Evolutionary conservation across 2,113 vertebrate genomes (phyloP).

Genomic region (Ptyas mucosa): DNA sequence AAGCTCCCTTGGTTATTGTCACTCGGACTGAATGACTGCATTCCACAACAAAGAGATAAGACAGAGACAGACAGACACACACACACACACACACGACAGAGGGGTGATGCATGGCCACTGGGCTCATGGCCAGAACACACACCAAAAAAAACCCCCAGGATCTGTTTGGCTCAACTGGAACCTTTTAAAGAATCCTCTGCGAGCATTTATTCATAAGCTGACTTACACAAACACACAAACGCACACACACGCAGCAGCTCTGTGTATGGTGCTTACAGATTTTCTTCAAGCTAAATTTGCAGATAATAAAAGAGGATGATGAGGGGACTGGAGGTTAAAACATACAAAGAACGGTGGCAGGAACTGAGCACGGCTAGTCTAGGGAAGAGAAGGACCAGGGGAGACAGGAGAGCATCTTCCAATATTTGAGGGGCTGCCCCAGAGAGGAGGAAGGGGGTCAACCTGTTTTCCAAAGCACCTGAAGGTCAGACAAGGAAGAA

Average conservation of each 20-base stretch:
- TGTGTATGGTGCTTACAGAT: background rate
- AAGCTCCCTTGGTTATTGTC: background rate
- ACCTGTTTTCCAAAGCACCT: too few relatives aligned
- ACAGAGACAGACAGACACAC: background rate
- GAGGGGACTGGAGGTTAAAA: too few relatives aligned
- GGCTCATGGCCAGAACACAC: background rate
- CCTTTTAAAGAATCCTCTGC: background rate
- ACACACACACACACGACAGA: background rate
- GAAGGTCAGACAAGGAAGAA: too few relatives aligned
- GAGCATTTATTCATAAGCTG: background rate
- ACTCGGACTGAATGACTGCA: background rate
- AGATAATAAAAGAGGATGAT: background rate
- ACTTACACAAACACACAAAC: background rate
- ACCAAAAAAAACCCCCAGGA: too few relatives aligned
- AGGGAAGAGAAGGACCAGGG: too few relatives aligned
- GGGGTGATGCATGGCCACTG: background rate
- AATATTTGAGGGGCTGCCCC: too few relatives aligned
- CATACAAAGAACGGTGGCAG: too few relatives aligned
- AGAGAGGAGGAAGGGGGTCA: too few relatives aligned
- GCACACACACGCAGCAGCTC: background rate
- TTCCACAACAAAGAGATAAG: background rate
- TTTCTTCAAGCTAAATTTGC: background rate
- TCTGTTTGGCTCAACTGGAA: background rate
- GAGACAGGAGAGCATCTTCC: too few relatives aligned
- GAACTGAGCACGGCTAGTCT: too few relatives aligned